Evolutionary conservation across 1,140 invertebrate species (phyloP), one percentile per base, ranked within the genome.

Genomic region (Ceratoteleas bidentatus): DNA sequence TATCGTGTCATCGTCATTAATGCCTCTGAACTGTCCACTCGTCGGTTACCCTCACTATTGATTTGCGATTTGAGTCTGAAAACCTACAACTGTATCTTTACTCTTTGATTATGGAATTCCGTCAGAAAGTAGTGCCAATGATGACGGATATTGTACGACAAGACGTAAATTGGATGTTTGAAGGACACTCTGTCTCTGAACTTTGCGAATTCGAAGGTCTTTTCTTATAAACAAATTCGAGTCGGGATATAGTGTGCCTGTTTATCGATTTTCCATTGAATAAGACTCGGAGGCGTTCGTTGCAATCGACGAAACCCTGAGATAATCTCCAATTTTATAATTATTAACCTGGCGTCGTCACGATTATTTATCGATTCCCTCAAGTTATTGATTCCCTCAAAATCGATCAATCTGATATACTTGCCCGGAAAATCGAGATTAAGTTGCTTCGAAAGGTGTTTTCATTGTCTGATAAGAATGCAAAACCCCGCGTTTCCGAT

Each of bases 61-160:
- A 61, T 68, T 80, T 73, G 77, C 69, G n/a, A 62, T 80, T 80
- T 60, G 43, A 73, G 62, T 40, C 64, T 57, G 61, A n/a, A 13
- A 62, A 74, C 50, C 64, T 57, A 57, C 9, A 74, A 80, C 5
- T 73, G 66, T 73, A n/a, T n/a, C 64, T 69, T 45, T 70, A 58
- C 50, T 78, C 43, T 54, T 73, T 75, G 40, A 76, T 68, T 61
- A 76, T 61, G 49, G 68, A 68, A 56, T 49, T 61, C 64, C 61
- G 49, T 68, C 50, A 49, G 49, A 68, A 76, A 50, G 68, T 79
- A 79, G 69, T 79, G 68, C 14, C 61, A 47, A 61, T 79, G 61
- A 72, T 40, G 58, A 66, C 47, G 53, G 32, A 69, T 50, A 33
- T 70, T 58, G 70, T 70, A 33, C 53, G n/a, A n/a, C n/a, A n/a